Conservation (phyloP, 1,140 invertebrate species). For the Ganaspis sp. region DNA sequence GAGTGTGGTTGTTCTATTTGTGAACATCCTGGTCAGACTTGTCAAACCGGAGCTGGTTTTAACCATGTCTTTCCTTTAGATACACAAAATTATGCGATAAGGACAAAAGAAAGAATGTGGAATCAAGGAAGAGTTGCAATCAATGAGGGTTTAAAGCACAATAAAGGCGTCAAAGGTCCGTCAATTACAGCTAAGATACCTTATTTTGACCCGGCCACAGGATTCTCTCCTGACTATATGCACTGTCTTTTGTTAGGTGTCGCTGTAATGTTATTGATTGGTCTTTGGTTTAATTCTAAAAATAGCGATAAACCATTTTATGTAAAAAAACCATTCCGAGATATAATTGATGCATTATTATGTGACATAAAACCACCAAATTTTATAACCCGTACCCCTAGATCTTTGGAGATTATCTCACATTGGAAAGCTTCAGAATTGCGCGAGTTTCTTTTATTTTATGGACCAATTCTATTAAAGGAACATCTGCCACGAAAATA, state of each 20-base stretch:
- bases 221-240: neutral
- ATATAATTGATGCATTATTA: too few relatives aligned
- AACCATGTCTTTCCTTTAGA: neutral
- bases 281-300: too few relatives aligned
- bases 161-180: constrained; percentile 17
- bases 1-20: neutral
- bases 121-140: neutral
- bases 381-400: too few relatives aligned
- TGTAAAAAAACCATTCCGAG: too few relatives aligned
- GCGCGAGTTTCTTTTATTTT: constrained; percentile 29
- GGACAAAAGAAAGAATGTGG: neutral
- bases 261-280: neutral
- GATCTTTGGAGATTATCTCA: neutral
- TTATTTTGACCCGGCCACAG: neutral
- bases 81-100: neutral
- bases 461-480: neutral
- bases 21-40: constrained; percentile 22
- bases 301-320: too few relatives aligned
- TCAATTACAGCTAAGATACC: neutral
- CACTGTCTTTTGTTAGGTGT: neutral
- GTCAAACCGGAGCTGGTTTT: neutral
- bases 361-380: too few relatives aligned
- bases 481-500: too few relatives aligned
- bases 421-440: constrained; percentile 36
- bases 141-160: neutral